Base-by-base conservation (phyloP, 2,888 invertebrate species). In the Synergus gifuensis region DNA sequence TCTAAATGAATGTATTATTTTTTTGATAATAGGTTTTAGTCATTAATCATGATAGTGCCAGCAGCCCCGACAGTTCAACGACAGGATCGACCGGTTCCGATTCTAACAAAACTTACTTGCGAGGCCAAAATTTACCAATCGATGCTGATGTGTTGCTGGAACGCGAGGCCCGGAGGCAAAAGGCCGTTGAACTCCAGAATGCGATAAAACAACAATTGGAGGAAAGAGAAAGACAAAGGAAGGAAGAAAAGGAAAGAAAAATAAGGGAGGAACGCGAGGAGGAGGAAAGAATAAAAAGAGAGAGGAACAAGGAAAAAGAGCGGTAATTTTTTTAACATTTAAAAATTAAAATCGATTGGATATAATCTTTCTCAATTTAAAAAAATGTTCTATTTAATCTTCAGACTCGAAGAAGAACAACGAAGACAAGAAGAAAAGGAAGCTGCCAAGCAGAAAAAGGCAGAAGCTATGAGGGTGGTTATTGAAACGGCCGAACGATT, bases 121-220 rank as follows among this genome's bases (percentile, higher is more conserved):
- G 98, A 84, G 98, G 98, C 11, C 98, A 98, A 93, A 98, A 98
- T 92, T 95, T 96, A 18, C 96, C 96, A 0, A 91, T 98, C 79
- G 98, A 98, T 90, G 96, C 96, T 1, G 94, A 95, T 84, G 95
- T 96, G 78, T 93, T 96, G 86, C 96, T 96, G 11, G 97, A 98
- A 91, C 94, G 97, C 84, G 97, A 98, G 93, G 94, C 95, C 81
- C 96, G 95, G 91, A 94, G 97, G 42, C 95, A 97, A 83, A 96
- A 96, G 92, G 98, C 98, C 0, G 92, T 97, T 82, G 97, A 97
- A 90, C 95, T 98, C 85, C 98, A 98, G 92, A 95, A 96, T 82
- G 97, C 96, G 16, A 97, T 98, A 86, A 94, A 96, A 86, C 95
- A 95, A 89, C 98, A 98, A 91, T 93, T 98, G 77, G 96, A 97